phyloP scores from a whole-genome alignment of 2,113 vertebrate species.

The Mustela lutreola region DNA sequence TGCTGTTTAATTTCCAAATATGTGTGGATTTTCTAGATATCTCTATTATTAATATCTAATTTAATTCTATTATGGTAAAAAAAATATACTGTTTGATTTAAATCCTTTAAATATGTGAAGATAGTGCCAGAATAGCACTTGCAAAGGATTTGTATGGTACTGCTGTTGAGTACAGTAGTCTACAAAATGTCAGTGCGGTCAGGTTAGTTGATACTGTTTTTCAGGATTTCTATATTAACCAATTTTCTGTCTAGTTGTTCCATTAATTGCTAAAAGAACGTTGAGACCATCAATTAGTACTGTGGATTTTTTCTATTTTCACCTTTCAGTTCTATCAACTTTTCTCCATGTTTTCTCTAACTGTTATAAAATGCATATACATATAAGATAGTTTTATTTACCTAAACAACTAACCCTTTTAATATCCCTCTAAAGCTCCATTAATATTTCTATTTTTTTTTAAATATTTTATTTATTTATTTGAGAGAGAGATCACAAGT shows the following conservation, averaged over 20 bases:
- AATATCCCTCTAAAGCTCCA: neutral
- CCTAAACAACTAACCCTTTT: neutral
- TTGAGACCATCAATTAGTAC: neutral
- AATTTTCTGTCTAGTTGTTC: neutral
- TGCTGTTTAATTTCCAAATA: slow-evolving; percentile 24
- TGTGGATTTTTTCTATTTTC: neutral
- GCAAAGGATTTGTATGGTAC: neutral
- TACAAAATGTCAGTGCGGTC: neutral
- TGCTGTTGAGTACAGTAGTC: neutral
- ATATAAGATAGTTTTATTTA: neutral
- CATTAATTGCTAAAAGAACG: neutral
- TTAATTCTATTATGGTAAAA: neutral
- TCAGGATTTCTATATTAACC: neutral
- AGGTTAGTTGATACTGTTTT: neutral
- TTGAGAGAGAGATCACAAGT: no score
- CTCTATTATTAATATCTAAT: slow-evolving; percentile 10
- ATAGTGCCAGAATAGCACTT: neutral
- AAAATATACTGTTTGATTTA: neutral
- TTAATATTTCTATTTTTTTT: neutral
- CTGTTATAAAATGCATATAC: neutral
- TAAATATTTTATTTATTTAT: no score
- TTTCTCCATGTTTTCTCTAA: neutral
- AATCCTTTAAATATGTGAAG: neutral
- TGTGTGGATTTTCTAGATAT: neutral
- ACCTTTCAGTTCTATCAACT: neutral